phyloP scores from a whole-genome alignment of 2,113 vertebrate species.

The Pterocles burchelli region DNA sequence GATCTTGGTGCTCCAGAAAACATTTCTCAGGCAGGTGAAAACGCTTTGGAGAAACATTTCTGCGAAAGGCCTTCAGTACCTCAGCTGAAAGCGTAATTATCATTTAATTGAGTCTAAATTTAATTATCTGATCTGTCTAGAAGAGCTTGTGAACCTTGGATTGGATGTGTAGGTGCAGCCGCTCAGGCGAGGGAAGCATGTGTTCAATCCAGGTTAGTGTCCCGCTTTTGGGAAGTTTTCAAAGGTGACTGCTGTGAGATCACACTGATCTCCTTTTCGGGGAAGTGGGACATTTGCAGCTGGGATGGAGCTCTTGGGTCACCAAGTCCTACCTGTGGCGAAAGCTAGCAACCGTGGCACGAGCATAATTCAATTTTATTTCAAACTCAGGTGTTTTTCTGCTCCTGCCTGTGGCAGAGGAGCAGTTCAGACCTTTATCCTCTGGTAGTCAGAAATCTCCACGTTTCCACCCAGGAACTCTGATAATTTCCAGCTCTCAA shows the following conservation, averaged over 20 bases:
- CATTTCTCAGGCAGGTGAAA: background rate
- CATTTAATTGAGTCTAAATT: background rate
- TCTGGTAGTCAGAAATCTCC: background rate
- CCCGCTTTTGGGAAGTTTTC: background rate
- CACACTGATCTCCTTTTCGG: accelerated
- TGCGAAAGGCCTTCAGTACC: background rate
- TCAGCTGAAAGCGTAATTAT: background rate
- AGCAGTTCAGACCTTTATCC: background rate
- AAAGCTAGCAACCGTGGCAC: background rate
- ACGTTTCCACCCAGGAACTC: background rate
- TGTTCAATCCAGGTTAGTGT: background rate
- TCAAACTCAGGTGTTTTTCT: background rate
- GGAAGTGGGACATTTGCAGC: accelerated
- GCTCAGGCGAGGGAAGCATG: accelerated
- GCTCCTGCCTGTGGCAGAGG: background rate
- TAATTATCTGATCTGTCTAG: background rate
- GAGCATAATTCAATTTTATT: accelerated
- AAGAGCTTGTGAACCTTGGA: background rate
- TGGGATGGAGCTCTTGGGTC: background rate
- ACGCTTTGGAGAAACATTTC: background rate
- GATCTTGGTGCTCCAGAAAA: background rate
- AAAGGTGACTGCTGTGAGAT: accelerated
- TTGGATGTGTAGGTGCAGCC: background rate
- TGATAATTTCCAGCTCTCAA: background rate
- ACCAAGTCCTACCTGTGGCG: accelerated